Evolutionary conservation across 2,797 vertebrate genomes (phyloP).

Genomic region (Valencia hispanica): DNA sequence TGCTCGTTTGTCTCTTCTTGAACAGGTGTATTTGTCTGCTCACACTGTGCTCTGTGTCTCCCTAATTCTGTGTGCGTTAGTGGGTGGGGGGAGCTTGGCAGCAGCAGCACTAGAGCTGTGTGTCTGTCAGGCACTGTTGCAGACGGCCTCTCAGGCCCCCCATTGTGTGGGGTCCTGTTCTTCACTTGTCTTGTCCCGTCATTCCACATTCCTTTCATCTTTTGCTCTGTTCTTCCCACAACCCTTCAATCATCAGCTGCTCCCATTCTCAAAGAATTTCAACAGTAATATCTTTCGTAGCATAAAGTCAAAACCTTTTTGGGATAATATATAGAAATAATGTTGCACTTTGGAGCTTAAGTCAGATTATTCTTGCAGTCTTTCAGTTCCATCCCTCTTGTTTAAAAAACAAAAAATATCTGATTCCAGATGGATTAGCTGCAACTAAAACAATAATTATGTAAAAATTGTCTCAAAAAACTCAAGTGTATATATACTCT

Average conservation of each 20-base stretch:
- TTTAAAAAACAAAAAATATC: too few relatives aligned
- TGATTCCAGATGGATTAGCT: too few relatives aligned
- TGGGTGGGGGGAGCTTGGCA: conserved; percentile 56
- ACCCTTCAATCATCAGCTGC: conserved; percentile 56
- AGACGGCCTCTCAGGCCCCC: conserved; percentile 68
- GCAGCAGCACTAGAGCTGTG: conserved; percentile 35
- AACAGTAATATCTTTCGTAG: neutral
- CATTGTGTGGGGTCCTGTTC: conserved; percentile 69
- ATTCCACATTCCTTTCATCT: conserved; percentile 69
- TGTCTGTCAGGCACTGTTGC: conserved; percentile 68
- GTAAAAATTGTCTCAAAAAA: too few relatives aligned
- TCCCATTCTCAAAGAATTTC: conserved; percentile 40
- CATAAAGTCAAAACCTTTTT: neutral
- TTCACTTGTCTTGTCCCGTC: conserved; percentile 66
- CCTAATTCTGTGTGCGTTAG: conserved; percentile 27
- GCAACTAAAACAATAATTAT: too few relatives aligned
- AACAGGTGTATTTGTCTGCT: conserved; percentile 64
- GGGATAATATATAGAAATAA: neutral
- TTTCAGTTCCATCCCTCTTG: too few relatives aligned
- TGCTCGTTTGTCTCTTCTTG: conserved; percentile 40
- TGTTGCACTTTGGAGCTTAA: neutral
- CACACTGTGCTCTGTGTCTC: conserved; percentile 40
- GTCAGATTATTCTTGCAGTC: too few relatives aligned
- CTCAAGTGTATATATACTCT: too few relatives aligned
- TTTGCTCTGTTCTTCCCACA: conserved; percentile 43